These are phyloP conservation scores for Tolmerus cingulatus DNA, from an alignment of 2,888 invertebrate genomes.

Conservation along the genomic window DNA sequence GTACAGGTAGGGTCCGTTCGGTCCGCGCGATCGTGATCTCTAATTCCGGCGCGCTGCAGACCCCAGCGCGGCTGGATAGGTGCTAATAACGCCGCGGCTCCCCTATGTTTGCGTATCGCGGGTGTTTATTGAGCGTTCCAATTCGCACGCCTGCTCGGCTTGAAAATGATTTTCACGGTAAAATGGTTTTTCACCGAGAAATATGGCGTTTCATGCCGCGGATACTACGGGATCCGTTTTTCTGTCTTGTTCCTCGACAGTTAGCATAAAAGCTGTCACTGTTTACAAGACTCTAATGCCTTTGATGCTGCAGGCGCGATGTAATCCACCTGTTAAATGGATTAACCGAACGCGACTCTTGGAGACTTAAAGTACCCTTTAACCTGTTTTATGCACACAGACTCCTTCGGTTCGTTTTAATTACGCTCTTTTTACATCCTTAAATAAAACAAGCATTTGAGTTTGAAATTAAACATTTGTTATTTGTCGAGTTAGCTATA, in stretches of 20 bases:
- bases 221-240: not conserved
- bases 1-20: not conserved
- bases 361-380: not conserved
- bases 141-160: slow-evolving; percentile 1
- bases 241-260: not conserved
- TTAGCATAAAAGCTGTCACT: not conserved
- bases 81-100: slow-evolving; percentile 39
- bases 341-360: not conserved
- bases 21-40: slow-evolving; percentile 33
- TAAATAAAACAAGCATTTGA: too few relatives aligned
- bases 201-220: not conserved
- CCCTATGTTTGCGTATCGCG: slow-evolving; percentile 33
- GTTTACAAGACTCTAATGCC: not conserved
- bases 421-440: not conserved
- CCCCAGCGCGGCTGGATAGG: not conserved
- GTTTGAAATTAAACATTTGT: too few relatives aligned
- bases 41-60: not conserved
- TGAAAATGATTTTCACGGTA: not conserved
- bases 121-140: slow-evolving; percentile 39
- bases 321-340: not conserved
- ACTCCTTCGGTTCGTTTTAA: not conserved
- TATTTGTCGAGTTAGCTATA: too few relatives aligned
- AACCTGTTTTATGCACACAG: not conserved
- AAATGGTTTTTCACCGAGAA: not conserved
- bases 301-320: not conserved